phyloP scores from a whole-genome alignment of 2,888 invertebrate genomes.

The Allacma fusca region DNA sequence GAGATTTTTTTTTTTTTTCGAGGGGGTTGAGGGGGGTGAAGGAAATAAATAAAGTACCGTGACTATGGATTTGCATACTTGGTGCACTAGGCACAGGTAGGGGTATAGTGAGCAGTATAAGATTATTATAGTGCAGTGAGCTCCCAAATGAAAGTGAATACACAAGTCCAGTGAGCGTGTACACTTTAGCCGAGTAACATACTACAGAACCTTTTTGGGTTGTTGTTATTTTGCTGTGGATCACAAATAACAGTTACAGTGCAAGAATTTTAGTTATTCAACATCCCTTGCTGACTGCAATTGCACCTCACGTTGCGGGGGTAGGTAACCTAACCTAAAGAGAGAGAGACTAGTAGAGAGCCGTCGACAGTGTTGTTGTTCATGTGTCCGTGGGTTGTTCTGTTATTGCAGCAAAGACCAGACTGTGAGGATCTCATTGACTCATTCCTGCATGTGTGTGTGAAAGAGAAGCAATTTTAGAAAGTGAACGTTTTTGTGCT shows the following conservation, averaged over 20 bases:
- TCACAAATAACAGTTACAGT: conserved; percentile 16
- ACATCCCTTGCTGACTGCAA: conserved; percentile 13
- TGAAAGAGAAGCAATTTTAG: conserved; percentile 23
- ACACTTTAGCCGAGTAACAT: background rate
- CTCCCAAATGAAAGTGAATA: background rate
- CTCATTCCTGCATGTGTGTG: conserved; percentile 16
- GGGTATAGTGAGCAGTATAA: background rate
- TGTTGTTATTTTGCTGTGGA: conserved; percentile 24
- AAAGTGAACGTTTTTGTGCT: conserved; percentile 30
- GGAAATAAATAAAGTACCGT: conserved; percentile 1
- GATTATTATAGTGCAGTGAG: background rate
- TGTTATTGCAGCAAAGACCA: conserved; percentile 28
- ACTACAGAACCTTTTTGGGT: conserved; percentile 8
- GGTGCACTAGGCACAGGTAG: background rate
- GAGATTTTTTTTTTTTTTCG: conserved; percentile 12
- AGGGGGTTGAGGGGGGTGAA: background rate
- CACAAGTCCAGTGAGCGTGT: background rate
- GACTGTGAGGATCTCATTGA: conserved; percentile 32
- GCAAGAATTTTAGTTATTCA: conserved; percentile 28
- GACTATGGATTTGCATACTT: conserved; percentile 11
- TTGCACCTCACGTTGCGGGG: background rate
- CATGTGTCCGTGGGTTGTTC: conserved; percentile 32
- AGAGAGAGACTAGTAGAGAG: conserved; percentile 27
- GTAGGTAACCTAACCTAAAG: conserved; percentile 16
- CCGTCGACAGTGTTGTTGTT: conserved; percentile 33